Base-by-base conservation (phyloP, 2,113 vertebrate species). In the Neogale vison region DNA sequence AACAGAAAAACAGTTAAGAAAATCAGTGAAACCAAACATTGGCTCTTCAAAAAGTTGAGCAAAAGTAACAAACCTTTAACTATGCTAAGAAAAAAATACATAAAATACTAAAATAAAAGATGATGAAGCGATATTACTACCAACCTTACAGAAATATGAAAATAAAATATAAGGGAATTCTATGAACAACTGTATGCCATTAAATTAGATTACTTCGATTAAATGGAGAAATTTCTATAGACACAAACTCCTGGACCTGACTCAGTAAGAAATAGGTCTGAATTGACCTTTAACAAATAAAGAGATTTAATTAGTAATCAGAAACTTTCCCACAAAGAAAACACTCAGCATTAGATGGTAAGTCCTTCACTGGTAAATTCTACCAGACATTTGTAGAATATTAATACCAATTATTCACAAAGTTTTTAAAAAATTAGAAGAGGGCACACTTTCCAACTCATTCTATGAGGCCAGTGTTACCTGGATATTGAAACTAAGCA, bases 1-100 rank as follows among this genome's bases (percentile, higher is more conserved):
- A 80, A 52, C 52, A 71, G 50, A 93, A 79, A 93, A 77, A 47
- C 1, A 24, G 17, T 61, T 80, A 52, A 89, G 39, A 71, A 52
- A 96, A 84, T 89, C 71, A 80, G 26, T 63, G 29, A 89, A 74
- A 83, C 59, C 90, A 95, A 90, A 59, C 42, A 23, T 42, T 87
- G 39, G 24, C 59, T 91, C 31, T 82, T 69, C 57, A 57, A 79
- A 93, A 90, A 50, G 12, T 81, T 72, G 59, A 45, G n/a, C 34
- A 59, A 81, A 81, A 87, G 31, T 17, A 21, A 82, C 23, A 23
- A 67, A 45, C 1, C 7, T 86, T 83, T 83, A 52, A 71, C 26
- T 72, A 81, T 6, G 34, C 15, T 94, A 91, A 82, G 80, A 29
- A 93, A 88, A 89, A 81, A 57, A 34, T 45, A 36, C 26, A 63